Evolutionary conservation across 2,888 invertebrate species (phyloP).

Genomic region (Atrina japonica): DNA sequence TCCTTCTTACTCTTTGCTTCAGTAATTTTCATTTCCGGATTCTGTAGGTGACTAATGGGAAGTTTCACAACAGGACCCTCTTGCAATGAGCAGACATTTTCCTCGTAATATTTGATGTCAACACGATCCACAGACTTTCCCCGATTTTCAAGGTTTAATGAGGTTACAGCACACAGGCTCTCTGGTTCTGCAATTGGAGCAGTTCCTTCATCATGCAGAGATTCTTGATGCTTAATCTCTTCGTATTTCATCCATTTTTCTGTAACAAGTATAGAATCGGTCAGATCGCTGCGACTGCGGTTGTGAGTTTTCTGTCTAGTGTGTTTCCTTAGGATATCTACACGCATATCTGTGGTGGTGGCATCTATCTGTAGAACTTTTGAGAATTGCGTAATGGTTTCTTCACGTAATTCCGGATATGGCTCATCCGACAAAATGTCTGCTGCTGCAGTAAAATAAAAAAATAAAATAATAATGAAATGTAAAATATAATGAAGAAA

Average conservation of each 20-base stretch:
- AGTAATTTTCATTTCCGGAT: slow-evolving; percentile 10
- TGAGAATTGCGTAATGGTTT: neutral
- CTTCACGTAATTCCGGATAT: slow-evolving; percentile 16
- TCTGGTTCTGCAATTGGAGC: slow-evolving; percentile 70
- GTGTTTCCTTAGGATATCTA: slow-evolving; percentile 1
- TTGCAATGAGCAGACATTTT: slow-evolving; percentile 49
- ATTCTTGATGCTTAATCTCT: slow-evolving; percentile 52
- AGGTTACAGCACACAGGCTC: slow-evolving; percentile 66
- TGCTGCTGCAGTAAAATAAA: slow-evolving; percentile 29
- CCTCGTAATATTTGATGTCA: slow-evolving; percentile 48
- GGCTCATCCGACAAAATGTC: slow-evolving; percentile 44
- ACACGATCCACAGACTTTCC: slow-evolving; percentile 56
- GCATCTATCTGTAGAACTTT: neutral
- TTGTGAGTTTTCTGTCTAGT: slow-evolving; percentile 27
- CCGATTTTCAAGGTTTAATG: slow-evolving; percentile 67
- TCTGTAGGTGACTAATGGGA: slow-evolving; percentile 45
- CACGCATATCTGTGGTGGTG: neutral
- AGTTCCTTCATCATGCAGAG: slow-evolving; percentile 33
- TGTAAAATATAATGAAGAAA: too few species aligned
- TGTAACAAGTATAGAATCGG: slow-evolving; percentile 58
- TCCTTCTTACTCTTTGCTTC: slow-evolving; percentile 33
- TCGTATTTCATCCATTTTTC: slow-evolving; percentile 71
- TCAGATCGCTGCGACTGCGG: slow-evolving; percentile 71
- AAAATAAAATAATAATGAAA: neutral
- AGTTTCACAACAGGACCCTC: slow-evolving; percentile 61